A percentile compares a stretch with the other conserved stretches of the same genome.
Evolutionary conservation across 2,888 invertebrate genomes (phyloP).

Genomic region (Chloroclysta siterata): DNA sequence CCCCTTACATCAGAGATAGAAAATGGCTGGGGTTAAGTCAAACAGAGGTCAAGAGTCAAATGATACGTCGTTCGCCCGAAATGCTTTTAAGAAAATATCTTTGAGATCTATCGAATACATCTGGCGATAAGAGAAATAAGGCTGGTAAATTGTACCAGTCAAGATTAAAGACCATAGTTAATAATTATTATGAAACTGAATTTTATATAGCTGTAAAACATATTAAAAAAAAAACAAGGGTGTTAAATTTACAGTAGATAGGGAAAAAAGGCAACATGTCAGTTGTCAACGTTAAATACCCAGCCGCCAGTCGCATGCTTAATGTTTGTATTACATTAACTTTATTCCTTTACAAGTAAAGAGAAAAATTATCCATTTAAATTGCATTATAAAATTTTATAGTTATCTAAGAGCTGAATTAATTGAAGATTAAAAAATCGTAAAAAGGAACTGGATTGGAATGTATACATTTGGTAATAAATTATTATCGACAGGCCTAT

Average conservation of each 20-base stretch:
- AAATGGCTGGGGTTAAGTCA: constrained; percentile 34
- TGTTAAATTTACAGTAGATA: background rate
- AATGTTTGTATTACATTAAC: constrained; percentile 24
- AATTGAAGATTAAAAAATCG: constrained; percentile 52
- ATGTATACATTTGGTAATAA: constrained; percentile 43
- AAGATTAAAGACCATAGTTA: background rate
- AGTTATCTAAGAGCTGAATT: constrained; percentile 45
- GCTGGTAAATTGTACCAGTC: background rate
- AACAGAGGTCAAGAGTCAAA: constrained; percentile 38
- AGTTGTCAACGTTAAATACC: constrained; percentile 8
- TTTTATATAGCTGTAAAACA: too few relatives aligned
- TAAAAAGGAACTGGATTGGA: constrained; percentile 47
- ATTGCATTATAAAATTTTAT: constrained; percentile 41
- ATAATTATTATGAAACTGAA: too few relatives aligned
- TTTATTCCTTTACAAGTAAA: constrained; percentile 30
- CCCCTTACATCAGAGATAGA: constrained; percentile 32
- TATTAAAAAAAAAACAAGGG: too few relatives aligned
- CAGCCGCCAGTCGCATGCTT: constrained; percentile 7
- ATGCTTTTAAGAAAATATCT: constrained; percentile 31
- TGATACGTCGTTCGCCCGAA: constrained; percentile 23
- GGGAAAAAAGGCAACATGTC: constrained; percentile 5
- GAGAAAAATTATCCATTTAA: constrained; percentile 40
- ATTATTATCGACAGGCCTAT: constrained; percentile 38
- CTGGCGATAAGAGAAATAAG: background rate
- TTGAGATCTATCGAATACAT: background rate